Conservation (phyloP, 1,140 invertebrate genomes). For the Trypoxylus dichotomus region DNA sequence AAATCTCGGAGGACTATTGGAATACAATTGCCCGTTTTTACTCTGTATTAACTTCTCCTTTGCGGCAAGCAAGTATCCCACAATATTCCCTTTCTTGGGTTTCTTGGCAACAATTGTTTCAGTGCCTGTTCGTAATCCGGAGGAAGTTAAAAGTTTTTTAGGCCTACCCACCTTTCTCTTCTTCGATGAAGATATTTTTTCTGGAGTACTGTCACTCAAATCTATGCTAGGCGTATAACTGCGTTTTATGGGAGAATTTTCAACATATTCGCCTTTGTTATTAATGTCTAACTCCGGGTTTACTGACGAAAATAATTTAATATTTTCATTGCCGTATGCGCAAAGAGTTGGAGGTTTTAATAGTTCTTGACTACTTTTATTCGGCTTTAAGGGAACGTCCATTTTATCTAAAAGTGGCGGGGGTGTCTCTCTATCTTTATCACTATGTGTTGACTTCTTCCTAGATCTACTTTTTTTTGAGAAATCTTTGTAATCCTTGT, state of each 20-base stretch:
- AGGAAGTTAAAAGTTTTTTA: constrained; percentile 69
- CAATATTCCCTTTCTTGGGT: constrained; percentile 65
- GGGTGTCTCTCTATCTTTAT: constrained; percentile 44
- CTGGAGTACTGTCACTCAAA: constrained; percentile 37
- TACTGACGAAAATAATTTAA: background rate
- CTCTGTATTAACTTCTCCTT: constrained; percentile 61
- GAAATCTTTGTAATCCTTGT: constrained; percentile 42
- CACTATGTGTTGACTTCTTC: constrained; percentile 48
- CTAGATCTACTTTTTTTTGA: constrained; percentile 53
- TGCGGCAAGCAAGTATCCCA: constrained; percentile 64
- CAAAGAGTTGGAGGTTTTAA: constrained; percentile 53
- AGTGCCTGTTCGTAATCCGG: constrained; percentile 61
- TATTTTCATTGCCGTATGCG: constrained; percentile 28
- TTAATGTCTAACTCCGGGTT: background rate
- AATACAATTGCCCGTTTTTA: constrained; percentile 57
- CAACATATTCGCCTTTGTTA: background rate
- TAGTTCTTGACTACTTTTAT: constrained; percentile 41
- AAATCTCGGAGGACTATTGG: constrained; percentile 57
- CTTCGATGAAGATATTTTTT: constrained; percentile 65
- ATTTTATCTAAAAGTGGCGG: constrained; percentile 52
- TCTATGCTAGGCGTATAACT: background rate
- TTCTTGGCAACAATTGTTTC: constrained; percentile 85
- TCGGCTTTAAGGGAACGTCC: constrained; percentile 38
- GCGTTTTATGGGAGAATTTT: constrained; percentile 1
- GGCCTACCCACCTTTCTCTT: constrained; percentile 83